A percentile compares a stretch with the other conserved stretches of the same genome.
phyloP scores from a whole-genome alignment of 2,113 vertebrate species.

The Pelecanoides urinatrix region DNA sequence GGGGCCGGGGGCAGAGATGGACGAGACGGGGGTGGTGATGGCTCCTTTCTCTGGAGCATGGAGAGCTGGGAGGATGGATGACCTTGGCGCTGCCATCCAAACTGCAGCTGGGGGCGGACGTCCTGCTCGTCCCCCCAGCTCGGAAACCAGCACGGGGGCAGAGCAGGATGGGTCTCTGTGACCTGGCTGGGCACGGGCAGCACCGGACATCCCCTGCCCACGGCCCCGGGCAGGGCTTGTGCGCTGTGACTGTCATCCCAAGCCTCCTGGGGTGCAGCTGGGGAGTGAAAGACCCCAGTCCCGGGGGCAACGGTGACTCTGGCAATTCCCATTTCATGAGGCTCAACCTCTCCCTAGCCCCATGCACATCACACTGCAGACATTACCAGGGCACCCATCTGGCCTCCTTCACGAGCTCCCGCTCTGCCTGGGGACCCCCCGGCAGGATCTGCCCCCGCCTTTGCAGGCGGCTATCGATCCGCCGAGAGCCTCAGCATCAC shows the following conservation, averaged over 20 bases:
- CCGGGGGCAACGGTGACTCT: fast-evolving
- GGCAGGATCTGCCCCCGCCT: background rate
- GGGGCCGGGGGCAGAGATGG: background rate
- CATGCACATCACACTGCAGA: fast-evolving
- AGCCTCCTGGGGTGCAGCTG: background rate
- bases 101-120: background rate
- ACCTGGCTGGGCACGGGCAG: background rate
- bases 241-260: background rate
- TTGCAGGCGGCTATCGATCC: background rate
- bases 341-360: background rate
- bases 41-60: background rate
- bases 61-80: background rate
- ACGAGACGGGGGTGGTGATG: background rate
- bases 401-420: background rate
- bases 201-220: background rate
- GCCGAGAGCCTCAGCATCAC: background rate
- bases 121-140: background rate
- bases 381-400: background rate
- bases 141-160: fast-evolving
- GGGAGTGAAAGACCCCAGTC: background rate
- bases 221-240: fast-evolving
- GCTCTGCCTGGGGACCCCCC: background rate
- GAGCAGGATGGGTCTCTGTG: background rate
- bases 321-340: background rate
- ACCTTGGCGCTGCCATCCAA: background rate